phyloP scores from a whole-genome alignment of 2,113 vertebrate genomes.

The Sula dactylatra region DNA sequence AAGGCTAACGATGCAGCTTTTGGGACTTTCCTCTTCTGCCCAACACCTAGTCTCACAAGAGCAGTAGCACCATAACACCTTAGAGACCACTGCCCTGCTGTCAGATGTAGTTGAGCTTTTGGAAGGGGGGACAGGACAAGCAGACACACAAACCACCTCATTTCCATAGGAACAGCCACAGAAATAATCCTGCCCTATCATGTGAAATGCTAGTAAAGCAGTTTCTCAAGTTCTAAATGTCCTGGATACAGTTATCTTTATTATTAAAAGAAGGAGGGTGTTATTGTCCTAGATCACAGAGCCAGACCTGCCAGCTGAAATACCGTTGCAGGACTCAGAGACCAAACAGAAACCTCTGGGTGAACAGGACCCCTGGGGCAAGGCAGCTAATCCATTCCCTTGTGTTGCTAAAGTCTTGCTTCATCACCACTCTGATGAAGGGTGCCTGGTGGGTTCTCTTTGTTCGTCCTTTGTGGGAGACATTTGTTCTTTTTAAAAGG shows the following conservation, averaged over 20 bases:
- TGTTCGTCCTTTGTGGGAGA: not conserved
- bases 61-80: not conserved
- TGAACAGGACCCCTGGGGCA: not conserved
- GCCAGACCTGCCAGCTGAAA: not conserved
- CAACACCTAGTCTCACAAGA: not conserved
- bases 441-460: not conserved
- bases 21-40: not conserved
- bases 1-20: not conserved
- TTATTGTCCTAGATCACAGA: not conserved
- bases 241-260: not conserved
- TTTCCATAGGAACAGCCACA: not conserved
- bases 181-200: not conserved
- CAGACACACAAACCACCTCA: not conserved
- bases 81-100: not conserved
- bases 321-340: not conserved
- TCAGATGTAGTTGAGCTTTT: not conserved
- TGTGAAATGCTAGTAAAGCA: not conserved
- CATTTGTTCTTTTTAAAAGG: not conserved
- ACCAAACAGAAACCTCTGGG: not conserved
- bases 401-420: not conserved
- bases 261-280: not conserved
- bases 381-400: not conserved
- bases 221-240: not conserved
- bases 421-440: not conserved
- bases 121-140: not conserved